A percentile compares a stretch with the other conserved stretches of the same genome.
Conservation (phyloP, 2,797 vertebrate species). For the Channallabes apus region DNA sequence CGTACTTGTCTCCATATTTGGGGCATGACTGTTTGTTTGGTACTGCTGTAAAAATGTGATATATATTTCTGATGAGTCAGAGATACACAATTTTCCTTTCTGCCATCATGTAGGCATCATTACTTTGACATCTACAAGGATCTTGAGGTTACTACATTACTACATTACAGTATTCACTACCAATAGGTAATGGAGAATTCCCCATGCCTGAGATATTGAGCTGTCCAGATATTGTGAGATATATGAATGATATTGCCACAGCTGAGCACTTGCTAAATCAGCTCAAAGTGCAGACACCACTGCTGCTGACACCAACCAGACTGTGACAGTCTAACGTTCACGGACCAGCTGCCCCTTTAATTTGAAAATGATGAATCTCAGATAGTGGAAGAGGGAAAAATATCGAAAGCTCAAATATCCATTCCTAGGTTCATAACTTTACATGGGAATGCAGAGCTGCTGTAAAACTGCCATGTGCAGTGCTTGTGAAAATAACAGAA, state of each 20-base stretch:
- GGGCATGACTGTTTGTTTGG: background rate
- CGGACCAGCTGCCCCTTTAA: constrained; percentile 52
- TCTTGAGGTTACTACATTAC: constrained; percentile 26
- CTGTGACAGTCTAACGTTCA: constrained; percentile 43
- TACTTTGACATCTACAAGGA: constrained; percentile 10
- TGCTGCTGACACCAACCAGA: constrained; percentile 48
- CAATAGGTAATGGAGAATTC: constrained; percentile 38
- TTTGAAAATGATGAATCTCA: constrained; percentile 56
- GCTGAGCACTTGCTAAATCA: constrained; percentile 55
- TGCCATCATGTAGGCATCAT: constrained; percentile 2
- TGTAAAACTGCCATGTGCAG: constrained; percentile 8
- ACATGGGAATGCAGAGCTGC: constrained; percentile 39
- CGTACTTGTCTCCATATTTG: background rate
- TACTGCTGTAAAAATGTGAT: background rate
- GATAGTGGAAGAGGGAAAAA: constrained; percentile 33
- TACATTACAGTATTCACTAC: constrained; percentile 18
- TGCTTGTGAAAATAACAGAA: constrained; percentile 37
- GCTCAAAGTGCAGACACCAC: constrained; percentile 45
- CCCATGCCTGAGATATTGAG: constrained; percentile 39
- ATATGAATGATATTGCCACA: constrained; percentile 53
- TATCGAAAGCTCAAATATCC: constrained; percentile 52
- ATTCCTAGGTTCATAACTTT: constrained; percentile 47
- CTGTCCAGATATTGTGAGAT: constrained; percentile 50
- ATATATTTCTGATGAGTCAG: constrained; percentile 24
- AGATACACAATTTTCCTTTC: constrained; percentile 1